Conservation (phyloP, 2,888 invertebrate species). For the Drosophila yooni region DNA sequence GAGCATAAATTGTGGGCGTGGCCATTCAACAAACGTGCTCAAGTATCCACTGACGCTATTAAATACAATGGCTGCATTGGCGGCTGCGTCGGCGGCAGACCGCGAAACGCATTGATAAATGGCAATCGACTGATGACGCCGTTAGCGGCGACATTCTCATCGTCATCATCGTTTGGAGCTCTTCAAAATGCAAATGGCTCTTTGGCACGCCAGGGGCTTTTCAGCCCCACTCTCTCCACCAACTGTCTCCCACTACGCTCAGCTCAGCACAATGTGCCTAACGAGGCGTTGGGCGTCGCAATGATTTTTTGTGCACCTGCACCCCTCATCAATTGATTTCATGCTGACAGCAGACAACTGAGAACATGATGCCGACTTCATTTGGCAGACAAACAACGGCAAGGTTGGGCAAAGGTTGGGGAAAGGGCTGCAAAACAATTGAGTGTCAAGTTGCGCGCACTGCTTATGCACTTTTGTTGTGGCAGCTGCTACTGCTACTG, state of each 20-base stretch:
- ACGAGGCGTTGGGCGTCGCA: conserved; percentile 52
- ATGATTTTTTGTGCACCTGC: conserved; percentile 42
- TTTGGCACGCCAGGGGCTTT: conserved; percentile 66
- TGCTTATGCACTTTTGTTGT: conserved; percentile 48
- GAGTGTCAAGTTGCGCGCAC: conserved; percentile 70
- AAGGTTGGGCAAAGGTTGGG: not conserved
- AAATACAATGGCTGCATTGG: conserved; percentile 35
- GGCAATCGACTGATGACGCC: conserved; percentile 56
- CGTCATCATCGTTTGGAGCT: conserved; percentile 31
- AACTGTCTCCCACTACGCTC: not conserved
- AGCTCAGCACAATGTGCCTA: conserved; percentile 49
- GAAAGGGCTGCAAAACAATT: conserved; percentile 46
- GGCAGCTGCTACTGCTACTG: conserved; percentile 17
- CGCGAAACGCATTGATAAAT: conserved; percentile 72
- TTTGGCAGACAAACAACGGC: conserved; percentile 43
- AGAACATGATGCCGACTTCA: conserved; percentile 54
- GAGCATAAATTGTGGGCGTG: conserved; percentile 49
- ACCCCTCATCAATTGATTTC: conserved; percentile 70
- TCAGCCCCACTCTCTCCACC: not conserved
- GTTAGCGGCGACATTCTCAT: conserved; percentile 43
- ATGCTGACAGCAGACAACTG: conserved; percentile 61
- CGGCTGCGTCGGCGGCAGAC: conserved; percentile 3
- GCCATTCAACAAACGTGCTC: conserved; percentile 59
- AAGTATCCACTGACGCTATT: conserved; percentile 75
- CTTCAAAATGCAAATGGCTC: conserved; percentile 77